Evolutionary conservation across 2,797 vertebrate genomes (phyloP), one percentile per base, ranked within the genome.

Genomic region (Periparus ater): DNA sequence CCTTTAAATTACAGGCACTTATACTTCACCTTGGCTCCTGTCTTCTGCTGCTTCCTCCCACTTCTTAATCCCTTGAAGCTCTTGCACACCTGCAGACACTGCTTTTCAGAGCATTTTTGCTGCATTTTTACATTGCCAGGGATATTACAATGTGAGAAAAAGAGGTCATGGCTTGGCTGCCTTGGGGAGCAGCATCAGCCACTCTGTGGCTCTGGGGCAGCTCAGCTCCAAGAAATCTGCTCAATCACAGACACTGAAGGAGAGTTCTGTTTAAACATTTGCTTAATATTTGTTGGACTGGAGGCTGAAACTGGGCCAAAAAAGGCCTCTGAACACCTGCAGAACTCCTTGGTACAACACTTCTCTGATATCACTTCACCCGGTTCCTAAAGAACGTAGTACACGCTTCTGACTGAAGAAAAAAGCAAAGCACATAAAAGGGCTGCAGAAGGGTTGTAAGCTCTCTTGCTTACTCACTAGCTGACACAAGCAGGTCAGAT

Each of bases 51-150:
- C 83, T 93, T 78, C 85, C 79, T 91, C 89, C 60, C 32, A 34
- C 80, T 86, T 63, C 38, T 84, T 76, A 95, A 93, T 94, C 89
- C 95, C 91, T 91, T 54, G 70, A 82, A 95, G 85, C 73, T 66
- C 82, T 36, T 74, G 85, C 77, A 86, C 89, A 90, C 85, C 95
- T 84, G 92, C 91, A 94, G 95, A 57, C 62, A 2, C 40, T 76
- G 79, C 91, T 86, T 89, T 88, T 82, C 73, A 32, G 51, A 66
- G 74, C 77, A 10, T 86, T 76, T 27, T 3, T 68, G 79, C 61
- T 80, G 62, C 50, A 45, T 84, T 86, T 92, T 70, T 3, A 38
- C 80, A 54, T 47, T 58, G 51, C 42, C 71, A 79, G 89, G 82
- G 89, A 54, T 36, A 17, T 42, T 5, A 16, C 9, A 75, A 17